Conservation (phyloP, 2,113 vertebrate species). For the Haliaeetus leucogaster region DNA sequence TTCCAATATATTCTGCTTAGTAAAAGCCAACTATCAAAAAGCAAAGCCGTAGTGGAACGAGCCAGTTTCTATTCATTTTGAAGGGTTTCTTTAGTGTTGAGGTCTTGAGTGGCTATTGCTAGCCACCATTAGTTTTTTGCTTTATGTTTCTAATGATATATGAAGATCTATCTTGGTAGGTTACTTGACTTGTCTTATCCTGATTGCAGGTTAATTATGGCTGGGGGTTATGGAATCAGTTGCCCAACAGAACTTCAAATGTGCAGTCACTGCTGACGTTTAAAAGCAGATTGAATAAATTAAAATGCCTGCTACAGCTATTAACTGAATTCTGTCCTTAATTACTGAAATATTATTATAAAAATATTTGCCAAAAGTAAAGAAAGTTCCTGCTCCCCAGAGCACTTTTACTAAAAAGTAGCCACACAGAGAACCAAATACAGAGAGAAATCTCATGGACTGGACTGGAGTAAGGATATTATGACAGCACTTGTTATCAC, state of each 20-base stretch:
- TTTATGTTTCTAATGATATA: not conserved
- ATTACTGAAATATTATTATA: not conserved
- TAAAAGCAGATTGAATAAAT: conserved; percentile 6
- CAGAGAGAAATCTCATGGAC: not conserved
- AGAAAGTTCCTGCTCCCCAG: not conserved
- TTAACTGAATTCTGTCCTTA: not conserved
- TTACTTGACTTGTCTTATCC: not conserved
- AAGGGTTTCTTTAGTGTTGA: not conserved
- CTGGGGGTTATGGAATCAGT: not conserved
- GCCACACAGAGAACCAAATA: not conserved
- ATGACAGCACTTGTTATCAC: not conserved
- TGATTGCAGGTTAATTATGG: not conserved
- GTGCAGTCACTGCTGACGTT: not conserved
- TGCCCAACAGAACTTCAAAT: not conserved
- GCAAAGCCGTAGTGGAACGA: not conserved
- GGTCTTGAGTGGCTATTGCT: not conserved
- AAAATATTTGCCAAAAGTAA: not conserved
- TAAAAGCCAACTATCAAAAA: not conserved
- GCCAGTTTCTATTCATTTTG: not conserved
- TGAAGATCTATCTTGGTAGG: not conserved
- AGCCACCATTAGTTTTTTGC: not conserved
- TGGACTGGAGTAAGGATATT: not conserved
- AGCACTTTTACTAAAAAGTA: not conserved
- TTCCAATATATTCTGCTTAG: not conserved
- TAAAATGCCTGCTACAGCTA: not conserved